Conservation (phyloP, 2,113 vertebrate genomes). For the Phalacrocorax carbo region DNA sequence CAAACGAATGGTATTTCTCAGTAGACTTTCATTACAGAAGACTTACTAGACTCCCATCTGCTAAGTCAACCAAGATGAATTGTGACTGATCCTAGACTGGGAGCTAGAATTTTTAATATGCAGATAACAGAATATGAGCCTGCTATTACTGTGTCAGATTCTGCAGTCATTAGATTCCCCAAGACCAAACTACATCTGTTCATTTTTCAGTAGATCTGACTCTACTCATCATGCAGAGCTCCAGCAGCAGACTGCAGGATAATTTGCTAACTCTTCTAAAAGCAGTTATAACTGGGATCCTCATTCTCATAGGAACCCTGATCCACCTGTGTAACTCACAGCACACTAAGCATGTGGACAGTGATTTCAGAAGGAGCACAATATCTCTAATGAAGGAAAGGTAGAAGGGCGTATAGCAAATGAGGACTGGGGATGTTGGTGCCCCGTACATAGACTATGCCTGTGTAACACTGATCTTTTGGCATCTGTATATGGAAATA, state of each 20-base stretch:
- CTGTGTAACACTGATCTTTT: not conserved
- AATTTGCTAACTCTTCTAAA: not conserved
- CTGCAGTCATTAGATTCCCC: not conserved
- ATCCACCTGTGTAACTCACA: not conserved
- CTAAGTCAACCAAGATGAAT: constrained; percentile 25
- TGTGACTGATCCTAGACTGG: not conserved
- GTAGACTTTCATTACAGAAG: constrained; percentile 18
- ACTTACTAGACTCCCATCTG: constrained; percentile 33
- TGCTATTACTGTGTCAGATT: not conserved
- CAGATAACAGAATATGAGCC: constrained; percentile 6
- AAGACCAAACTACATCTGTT: not conserved
- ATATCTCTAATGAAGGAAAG: not conserved
- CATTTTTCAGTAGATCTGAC: not conserved
- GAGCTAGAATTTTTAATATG: constrained; percentile 6
- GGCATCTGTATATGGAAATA: not conserved
- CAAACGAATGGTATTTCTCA: not conserved
- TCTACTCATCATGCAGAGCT: not conserved
- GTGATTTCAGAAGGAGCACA: not conserved
- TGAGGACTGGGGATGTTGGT: not conserved
- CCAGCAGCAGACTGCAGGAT: not conserved
- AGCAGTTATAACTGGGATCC: not conserved
- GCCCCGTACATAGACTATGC: not conserved
- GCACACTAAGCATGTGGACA: not conserved
- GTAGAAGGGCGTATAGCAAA: not conserved
- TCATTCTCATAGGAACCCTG: not conserved